Evolutionary conservation across 2,113 vertebrate genomes (phyloP).

Genomic region (Oxyura jamaicensis): DNA sequence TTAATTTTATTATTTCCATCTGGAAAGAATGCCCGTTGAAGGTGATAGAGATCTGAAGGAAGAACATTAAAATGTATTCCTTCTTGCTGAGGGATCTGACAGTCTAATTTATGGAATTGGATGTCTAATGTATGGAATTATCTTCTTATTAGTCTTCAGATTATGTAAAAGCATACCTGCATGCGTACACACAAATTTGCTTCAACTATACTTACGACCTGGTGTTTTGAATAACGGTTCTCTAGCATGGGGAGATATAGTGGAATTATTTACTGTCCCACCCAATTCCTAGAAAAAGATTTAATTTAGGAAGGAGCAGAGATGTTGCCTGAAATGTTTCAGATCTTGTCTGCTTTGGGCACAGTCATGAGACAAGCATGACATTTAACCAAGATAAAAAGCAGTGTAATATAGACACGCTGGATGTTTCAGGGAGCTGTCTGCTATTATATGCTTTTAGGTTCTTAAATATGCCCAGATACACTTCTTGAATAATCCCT

Average conservation of each 20-base stretch:
- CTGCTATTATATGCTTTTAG: background rate
- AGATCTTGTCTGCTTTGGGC: background rate
- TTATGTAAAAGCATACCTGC: background rate
- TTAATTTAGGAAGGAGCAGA: background rate
- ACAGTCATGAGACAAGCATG: background rate
- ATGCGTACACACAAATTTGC: background rate
- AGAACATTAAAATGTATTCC: background rate
- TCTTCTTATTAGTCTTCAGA: background rate
- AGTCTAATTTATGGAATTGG: background rate
- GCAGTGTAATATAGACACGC: background rate
- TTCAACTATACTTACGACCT: background rate
- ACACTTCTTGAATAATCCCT: background rate
- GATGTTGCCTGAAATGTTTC: background rate
- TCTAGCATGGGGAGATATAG: background rate
- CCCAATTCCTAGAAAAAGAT: background rate
- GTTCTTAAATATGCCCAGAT: background rate
- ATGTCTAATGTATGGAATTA: background rate
- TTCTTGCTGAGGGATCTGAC: background rate
- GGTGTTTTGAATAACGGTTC: background rate
- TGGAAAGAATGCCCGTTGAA: background rate
- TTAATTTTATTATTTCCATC: slow-evolving; percentile 42
- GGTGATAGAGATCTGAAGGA: background rate
- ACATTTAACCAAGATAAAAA: background rate
- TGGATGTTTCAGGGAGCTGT: background rate
- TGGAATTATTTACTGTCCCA: background rate